Conservation (phyloP, 2,888 invertebrate genomes). For the Cosmia trapezina region DNA sequence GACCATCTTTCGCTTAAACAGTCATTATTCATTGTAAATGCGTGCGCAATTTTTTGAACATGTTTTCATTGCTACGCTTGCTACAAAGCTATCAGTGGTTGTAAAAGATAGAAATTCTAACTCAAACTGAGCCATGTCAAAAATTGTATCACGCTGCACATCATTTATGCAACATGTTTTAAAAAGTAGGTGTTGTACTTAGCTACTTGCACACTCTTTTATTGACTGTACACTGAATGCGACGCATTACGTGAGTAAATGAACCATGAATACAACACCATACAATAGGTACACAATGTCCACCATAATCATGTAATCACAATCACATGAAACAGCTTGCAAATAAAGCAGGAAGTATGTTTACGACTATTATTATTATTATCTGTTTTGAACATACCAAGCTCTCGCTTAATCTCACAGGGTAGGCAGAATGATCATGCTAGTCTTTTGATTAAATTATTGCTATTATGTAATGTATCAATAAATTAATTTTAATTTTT, state of each 20-base stretch:
- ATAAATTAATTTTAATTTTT: not conserved
- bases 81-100: not conserved
- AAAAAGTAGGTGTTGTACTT: not conserved
- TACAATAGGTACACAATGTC: conserved; percentile 15
- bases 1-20: not conserved
- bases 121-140: not conserved
- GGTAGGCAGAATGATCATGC: not conserved
- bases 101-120: not conserved
- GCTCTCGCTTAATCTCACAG: not conserved
- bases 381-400: conserved; percentile 3
- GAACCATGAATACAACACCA: conserved; percentile 35
- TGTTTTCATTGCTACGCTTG: not conserved
- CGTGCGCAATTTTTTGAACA: not conserved
- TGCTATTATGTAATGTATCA: not conserved
- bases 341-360: conserved; percentile 17
- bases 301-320: conserved; percentile 29
- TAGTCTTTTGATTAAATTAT: no score
- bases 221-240: conserved; percentile 20
- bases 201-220: not conserved
- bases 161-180: not conserved
- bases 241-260: conserved; percentile 29
- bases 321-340: conserved; percentile 17
- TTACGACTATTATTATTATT: not conserved
- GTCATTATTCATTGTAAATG: not conserved
- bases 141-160: not conserved